Evolutionary conservation across 2,797 vertebrate species (phyloP).

Genomic region (Paedocypris micromegethes): DNA sequence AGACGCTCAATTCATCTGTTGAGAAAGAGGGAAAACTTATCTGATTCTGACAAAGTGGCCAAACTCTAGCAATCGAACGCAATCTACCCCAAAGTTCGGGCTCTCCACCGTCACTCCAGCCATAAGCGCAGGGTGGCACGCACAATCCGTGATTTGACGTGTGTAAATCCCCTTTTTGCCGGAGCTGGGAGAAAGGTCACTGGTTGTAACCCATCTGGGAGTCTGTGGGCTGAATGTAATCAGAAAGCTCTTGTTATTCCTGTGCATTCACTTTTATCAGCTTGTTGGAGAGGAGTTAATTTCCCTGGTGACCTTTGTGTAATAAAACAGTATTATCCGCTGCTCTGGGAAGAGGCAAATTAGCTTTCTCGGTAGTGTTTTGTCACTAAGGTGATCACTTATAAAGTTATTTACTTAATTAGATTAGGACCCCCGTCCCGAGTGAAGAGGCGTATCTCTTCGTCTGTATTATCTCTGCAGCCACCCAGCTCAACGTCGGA

Average conservation of each 20-base stretch:
- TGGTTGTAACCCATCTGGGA: conserved; percentile 69
- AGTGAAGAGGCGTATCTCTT: conserved; percentile 60
- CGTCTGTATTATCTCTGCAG: conserved; percentile 64
- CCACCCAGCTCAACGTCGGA: conserved; percentile 56
- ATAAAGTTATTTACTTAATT: conserved; percentile 91
- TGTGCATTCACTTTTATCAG: conserved; percentile 78
- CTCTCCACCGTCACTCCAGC: conserved; percentile 60
- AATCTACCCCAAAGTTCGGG: conserved; percentile 55
- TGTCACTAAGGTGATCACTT: conserved; percentile 78
- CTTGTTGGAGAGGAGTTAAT: conserved; percentile 85
- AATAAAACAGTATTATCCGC: conserved; percentile 88
- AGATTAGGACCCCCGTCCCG: conserved; percentile 70
- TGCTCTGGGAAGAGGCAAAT: conserved; percentile 80
- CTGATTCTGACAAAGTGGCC: conserved; percentile 27
- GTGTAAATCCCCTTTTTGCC: conserved; percentile 68
- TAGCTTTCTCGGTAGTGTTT: conserved; percentile 78
- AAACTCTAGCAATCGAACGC: conserved; percentile 52
- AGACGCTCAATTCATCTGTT: conserved; percentile 16
- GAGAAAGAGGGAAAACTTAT: background rate
- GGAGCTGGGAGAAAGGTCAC: conserved; percentile 77
- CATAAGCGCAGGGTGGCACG: conserved; percentile 61
- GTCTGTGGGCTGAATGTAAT: conserved; percentile 78
- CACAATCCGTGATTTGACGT: conserved; percentile 47
- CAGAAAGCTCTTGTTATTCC: conserved; percentile 79
- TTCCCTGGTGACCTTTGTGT: conserved; percentile 91